Conservation (phyloP, 1,140 invertebrate species). For the Sminthurinus signatus region DNA sequence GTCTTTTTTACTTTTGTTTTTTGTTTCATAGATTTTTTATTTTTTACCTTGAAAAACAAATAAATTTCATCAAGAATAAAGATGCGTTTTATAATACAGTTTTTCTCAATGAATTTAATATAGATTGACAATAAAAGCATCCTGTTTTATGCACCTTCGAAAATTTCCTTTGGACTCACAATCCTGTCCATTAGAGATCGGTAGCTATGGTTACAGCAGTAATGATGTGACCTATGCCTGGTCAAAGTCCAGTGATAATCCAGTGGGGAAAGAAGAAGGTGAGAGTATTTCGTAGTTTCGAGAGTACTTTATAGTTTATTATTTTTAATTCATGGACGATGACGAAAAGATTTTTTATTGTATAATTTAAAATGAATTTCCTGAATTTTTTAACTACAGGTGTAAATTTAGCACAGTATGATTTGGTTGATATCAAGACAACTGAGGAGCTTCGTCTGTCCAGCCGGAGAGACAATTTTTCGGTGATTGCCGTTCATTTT, state of each 20-base stretch:
- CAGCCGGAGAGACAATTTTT: constrained; percentile 45
- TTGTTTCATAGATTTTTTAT: too few relatives aligned
- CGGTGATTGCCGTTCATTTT: constrained; percentile 52
- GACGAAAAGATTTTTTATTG: too few relatives aligned
- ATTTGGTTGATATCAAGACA: constrained; percentile 44
- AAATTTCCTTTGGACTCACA: constrained; percentile 62
- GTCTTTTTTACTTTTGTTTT: too few relatives aligned
- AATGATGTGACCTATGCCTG: constrained; percentile 55
- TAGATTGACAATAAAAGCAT: constrained; percentile 59
- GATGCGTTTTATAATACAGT: too few relatives aligned
- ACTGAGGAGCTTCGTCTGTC: constrained; percentile 33
- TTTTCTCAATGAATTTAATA: constrained; percentile 24
- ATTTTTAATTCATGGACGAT: too few relatives aligned
- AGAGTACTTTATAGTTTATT: too few relatives aligned
- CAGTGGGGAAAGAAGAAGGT: constrained; percentile 44
- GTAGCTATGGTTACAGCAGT: constrained; percentile 56
- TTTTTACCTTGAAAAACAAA: too few relatives aligned
- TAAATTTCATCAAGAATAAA: too few relatives aligned
- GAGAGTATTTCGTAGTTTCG: too few relatives aligned
- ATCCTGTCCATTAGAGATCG: constrained; percentile 54
- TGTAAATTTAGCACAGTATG: constrained; percentile 48
- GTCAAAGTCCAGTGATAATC: constrained; percentile 44
- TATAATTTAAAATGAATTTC: too few relatives aligned
- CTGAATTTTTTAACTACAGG: too few relatives aligned
- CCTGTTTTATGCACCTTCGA: constrained; percentile 59